A percentile compares a stretch with the other conserved stretches of the same genome.
Evolutionary conservation across 2,888 invertebrate genomes (phyloP).

Genomic region (Augiades crinisus): DNA sequence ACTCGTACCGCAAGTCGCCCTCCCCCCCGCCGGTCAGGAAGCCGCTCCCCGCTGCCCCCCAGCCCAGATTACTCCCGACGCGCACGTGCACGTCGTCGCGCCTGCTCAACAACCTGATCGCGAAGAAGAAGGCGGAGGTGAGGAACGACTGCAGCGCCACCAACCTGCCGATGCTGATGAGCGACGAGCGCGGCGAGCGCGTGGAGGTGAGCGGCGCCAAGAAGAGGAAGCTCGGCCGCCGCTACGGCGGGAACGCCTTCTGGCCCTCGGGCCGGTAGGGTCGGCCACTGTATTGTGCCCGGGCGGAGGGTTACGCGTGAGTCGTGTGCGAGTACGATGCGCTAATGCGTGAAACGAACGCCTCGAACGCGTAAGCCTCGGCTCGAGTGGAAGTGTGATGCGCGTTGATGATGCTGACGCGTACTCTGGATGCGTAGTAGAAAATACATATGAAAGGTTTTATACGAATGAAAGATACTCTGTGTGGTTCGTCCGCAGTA

Average conservation of each 20-base stretch:
- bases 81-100: conserved; percentile 61
- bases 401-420: too few species aligned
- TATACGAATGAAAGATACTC: too few species aligned
- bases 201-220: conserved; percentile 61
- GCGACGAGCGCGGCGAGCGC: conserved; percentile 39
- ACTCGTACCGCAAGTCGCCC: conserved; percentile 51
- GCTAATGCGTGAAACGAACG: too few species aligned
- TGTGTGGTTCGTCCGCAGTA: too few species aligned
- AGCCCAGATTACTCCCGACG: conserved; percentile 40
- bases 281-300: too few species aligned
- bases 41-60: conserved; percentile 28
- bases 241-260: conserved; percentile 67
- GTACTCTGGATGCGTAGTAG: too few species aligned
- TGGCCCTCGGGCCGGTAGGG: conserved; percentile 73
- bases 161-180: conserved; percentile 42
- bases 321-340: too few species aligned
- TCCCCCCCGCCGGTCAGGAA: conserved; percentile 37
- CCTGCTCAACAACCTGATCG: conserved; percentile 54
- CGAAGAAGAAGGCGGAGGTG: conserved; percentile 45
- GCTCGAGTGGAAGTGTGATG: too few species aligned
- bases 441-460: too few species aligned
- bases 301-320: too few species aligned
- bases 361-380: too few species aligned
- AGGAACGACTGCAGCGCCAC: conserved; percentile 44
- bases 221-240: conserved; percentile 68